These are phyloP conservation scores for Plutomurus gul DNA, from an alignment of 1,140 invertebrate species.

Conservation along the genomic window DNA sequence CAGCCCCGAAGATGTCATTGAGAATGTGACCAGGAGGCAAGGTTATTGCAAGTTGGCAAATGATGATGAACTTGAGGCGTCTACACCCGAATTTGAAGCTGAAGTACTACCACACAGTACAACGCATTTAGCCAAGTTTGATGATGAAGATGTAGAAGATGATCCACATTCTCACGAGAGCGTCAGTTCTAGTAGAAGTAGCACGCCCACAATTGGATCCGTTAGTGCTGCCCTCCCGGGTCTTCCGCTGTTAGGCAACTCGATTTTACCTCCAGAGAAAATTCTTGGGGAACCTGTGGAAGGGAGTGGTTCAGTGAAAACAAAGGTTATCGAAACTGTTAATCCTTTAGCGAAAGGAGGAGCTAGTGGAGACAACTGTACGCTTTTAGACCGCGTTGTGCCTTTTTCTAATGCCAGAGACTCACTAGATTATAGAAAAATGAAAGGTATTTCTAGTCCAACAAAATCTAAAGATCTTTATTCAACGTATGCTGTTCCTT, in stretches of 20 bases:
- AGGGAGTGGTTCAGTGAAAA: not conserved
- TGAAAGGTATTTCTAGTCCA: constrained; percentile 39
- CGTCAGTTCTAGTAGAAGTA: not conserved
- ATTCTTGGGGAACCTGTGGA: not conserved
- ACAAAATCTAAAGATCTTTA: constrained; percentile 39
- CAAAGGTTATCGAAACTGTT: constrained; percentile 25
- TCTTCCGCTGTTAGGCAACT: not conserved
- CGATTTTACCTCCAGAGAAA: not conserved
- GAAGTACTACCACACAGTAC: not conserved
- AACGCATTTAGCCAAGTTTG: not conserved
- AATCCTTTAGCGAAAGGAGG: constrained; percentile 26
- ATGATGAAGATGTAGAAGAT: not conserved
- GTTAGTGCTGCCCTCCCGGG: not conserved
- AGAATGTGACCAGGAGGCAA: constrained; percentile 25
- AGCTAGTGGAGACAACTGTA: not conserved
- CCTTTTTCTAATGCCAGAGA: constrained; percentile 73
- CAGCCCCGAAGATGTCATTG: constrained; percentile 51
- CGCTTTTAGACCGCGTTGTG: constrained; percentile 68
- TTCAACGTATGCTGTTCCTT: constrained; percentile 45
- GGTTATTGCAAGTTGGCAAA: constrained; percentile 39
- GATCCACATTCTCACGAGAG: not conserved
- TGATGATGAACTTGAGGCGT: constrained; percentile 13
- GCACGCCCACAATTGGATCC: constrained; percentile 22
- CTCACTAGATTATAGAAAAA: constrained; percentile 70
- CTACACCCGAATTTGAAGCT: not conserved